phyloP scores from a whole-genome alignment of 2,797 vertebrate species.

The Gymnocypris eckloni region DNA sequence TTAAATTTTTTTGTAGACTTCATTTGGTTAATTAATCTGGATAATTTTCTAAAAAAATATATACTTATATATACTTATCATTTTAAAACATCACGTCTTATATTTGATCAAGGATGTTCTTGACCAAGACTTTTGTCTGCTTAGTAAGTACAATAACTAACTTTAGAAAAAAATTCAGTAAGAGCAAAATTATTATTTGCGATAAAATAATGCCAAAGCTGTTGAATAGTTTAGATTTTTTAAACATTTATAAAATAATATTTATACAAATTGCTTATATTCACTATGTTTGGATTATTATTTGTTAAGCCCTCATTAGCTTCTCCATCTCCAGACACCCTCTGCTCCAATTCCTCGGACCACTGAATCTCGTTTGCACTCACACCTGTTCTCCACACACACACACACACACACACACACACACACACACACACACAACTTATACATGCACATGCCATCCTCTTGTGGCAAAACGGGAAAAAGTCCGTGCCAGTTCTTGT shows the following conservation, averaged over 20 bases:
- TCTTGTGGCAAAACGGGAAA: too few relatives aligned
- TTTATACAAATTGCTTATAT: neutral
- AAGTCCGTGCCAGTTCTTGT: too few relatives aligned
- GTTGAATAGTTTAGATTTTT: neutral
- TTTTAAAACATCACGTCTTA: too few relatives aligned
- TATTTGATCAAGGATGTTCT: neutral
- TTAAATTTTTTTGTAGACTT: too few relatives aligned
- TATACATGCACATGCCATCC: neutral
- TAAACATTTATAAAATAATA: neutral
- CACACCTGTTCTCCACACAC: neutral
- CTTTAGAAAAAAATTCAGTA: neutral
- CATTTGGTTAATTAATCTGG: too few relatives aligned
- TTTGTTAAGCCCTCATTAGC: neutral
- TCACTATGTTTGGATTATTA: neutral
- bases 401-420: too few relatives aligned
- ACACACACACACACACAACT: neutral
- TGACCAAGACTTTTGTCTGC: neutral
- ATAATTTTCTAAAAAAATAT: too few relatives aligned
- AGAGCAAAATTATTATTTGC: neutral
- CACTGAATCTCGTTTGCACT: neutral
- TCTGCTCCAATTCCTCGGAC: neutral
- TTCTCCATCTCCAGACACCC: neutral
- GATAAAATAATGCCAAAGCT: neutral
- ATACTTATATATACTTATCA: too few relatives aligned
- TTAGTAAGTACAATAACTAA: neutral